Conservation (phyloP, 2,888 invertebrate genomes). For the Drosophila fulvimacula region DNA sequence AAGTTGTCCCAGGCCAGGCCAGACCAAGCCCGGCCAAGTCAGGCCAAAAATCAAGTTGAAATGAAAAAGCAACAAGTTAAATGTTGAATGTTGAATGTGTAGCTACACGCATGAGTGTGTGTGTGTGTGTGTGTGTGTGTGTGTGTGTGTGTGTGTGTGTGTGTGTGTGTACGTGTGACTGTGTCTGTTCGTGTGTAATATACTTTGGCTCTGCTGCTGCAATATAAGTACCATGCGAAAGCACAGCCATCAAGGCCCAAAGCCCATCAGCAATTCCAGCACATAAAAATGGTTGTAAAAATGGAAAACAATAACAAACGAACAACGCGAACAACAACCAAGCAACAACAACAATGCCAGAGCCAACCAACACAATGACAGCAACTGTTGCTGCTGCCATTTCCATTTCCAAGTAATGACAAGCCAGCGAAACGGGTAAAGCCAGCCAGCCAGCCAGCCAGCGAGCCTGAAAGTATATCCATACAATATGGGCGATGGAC, state of each 20-base stretch:
- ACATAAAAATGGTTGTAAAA: slow-evolving; percentile 65
- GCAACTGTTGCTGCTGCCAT: slow-evolving; percentile 67
- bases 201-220: slow-evolving; percentile 11
- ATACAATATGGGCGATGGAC: slow-evolving; percentile 30
- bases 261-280: slow-evolving; percentile 70
- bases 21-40: not conserved
- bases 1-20: slow-evolving; percentile 14
- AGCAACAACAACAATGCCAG: slow-evolving; percentile 61
- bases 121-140: not conserved
- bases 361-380: slow-evolving; percentile 55
- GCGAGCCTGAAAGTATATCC: slow-evolving; percentile 52
- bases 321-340: slow-evolving; percentile 47
- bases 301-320: slow-evolving; percentile 71
- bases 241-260: slow-evolving; percentile 41
- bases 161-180: not conserved
- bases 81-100: slow-evolving; percentile 7
- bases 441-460: slow-evolving; percentile 24
- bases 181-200: slow-evolving; percentile 2
- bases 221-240: slow-evolving; percentile 19
- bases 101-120: not conserved
- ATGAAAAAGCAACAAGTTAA: slow-evolving; percentile 70
- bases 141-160: not conserved
- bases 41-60: slow-evolving; percentile 16
- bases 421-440: slow-evolving; percentile 51
- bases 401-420: slow-evolving; percentile 56